A percentile compares a stretch with the other conserved stretches of the same genome.
Conservation (phyloP, 2,113 vertebrate species). For the Lepus americanus region DNA sequence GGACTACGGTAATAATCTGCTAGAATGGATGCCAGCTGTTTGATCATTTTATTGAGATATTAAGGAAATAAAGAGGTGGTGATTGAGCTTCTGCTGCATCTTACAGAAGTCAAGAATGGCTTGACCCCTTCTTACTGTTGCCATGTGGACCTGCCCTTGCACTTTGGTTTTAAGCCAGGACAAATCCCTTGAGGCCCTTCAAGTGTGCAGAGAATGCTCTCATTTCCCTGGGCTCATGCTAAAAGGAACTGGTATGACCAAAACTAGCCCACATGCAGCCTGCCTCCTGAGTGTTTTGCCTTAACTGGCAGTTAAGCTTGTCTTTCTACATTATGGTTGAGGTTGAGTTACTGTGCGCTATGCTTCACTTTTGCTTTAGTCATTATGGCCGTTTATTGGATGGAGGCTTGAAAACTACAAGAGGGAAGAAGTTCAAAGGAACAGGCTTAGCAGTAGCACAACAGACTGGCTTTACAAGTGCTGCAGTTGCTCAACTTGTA, state of each 20-base stretch:
- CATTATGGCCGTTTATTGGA: constrained; percentile 42
- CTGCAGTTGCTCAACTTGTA: not conserved
- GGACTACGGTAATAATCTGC: not conserved
- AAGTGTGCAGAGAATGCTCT: not conserved
- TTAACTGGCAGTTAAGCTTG: not conserved
- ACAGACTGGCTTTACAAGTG: not conserved
- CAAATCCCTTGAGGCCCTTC: not conserved
- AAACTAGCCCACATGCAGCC: not conserved
- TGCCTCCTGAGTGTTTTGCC: not conserved
- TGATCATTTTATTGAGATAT: not conserved
- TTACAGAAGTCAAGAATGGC: not conserved
- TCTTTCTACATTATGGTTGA: constrained; percentile 21
- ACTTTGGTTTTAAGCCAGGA: not conserved
- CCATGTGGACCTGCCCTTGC: not conserved
- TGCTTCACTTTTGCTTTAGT: constrained; percentile 51
- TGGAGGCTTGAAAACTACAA: not conserved
- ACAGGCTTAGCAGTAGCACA: not conserved
- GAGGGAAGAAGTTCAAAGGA: not conserved
- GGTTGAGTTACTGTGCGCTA: not conserved
- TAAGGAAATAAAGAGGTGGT: not conserved
- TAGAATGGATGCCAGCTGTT: not conserved
- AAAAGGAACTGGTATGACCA: not conserved
- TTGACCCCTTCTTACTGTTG: not conserved
- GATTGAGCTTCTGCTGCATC: not conserved
- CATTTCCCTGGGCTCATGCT: not conserved